Percentiles rank a stretch among this genome's conserved stretches.
Evolutionary conservation across 1,140 invertebrate species (phyloP).

Genomic region (Gonioctena quinquepunctata): DNA sequence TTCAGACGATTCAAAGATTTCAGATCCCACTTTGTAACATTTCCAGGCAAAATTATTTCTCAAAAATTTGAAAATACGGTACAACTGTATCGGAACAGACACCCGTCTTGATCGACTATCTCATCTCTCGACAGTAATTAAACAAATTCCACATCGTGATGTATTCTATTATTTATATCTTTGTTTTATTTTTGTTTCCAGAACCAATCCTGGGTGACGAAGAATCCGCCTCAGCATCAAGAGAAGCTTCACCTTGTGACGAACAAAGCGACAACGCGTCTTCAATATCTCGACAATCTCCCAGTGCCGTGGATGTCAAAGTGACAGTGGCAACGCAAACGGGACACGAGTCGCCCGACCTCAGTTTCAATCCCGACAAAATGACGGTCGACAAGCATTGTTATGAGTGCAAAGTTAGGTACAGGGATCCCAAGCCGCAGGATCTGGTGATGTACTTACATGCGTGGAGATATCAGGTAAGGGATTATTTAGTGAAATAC

Average conservation of each 20-base stretch:
- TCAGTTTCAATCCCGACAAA: conserved; percentile 72
- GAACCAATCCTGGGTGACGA: background rate
- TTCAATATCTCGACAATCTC: conserved; percentile 34
- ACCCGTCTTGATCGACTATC: too few species aligned
- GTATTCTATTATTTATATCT: background rate
- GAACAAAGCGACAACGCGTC: conserved; percentile 53
- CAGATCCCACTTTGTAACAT: too few species aligned
- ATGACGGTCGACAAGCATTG: conserved; percentile 84
- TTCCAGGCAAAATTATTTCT: too few species aligned
- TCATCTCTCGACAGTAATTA: too few species aligned
- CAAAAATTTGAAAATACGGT: too few species aligned
- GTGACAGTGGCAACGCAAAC: conserved; percentile 83
- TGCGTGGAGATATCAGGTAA: conserved; percentile 86
- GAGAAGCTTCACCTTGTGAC: conserved; percentile 68
- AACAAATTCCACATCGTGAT: background rate
- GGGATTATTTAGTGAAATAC: too few species aligned
- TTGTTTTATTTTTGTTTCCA: background rate
- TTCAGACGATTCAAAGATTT: too few species aligned
- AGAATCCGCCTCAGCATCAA: conserved; percentile 54
- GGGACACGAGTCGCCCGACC: conserved; percentile 72
- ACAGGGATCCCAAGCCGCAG: conserved; percentile 85
- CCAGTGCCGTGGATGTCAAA: conserved; percentile 52
- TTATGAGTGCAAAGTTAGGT: conserved; percentile 89
- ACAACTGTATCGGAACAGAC: too few species aligned
- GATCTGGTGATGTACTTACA: conserved; percentile 95